Evolutionary conservation across 2,888 invertebrate species (phyloP).

Genomic region (Watsonalla cultraria): DNA sequence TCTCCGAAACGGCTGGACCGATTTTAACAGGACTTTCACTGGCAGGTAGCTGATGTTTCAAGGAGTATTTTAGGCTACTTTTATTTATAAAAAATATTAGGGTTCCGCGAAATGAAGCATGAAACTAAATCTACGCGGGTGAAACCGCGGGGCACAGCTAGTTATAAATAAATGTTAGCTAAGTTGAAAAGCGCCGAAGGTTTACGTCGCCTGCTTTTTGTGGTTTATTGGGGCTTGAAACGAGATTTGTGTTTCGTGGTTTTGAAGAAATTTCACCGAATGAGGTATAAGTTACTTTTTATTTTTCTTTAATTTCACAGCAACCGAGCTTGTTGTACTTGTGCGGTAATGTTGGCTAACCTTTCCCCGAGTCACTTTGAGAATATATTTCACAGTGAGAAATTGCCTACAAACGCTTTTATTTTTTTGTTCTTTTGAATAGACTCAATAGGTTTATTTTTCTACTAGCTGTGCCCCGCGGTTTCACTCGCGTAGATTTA

Average conservation of each 20-base stretch:
- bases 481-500: too few species aligned
- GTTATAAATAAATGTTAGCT: slow-evolving; percentile 6
- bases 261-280: not conserved
- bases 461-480: too few species aligned
- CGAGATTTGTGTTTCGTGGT: slow-evolving; percentile 1
- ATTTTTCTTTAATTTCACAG: not conserved
- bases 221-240: slow-evolving; percentile 2
- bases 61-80: too few species aligned
- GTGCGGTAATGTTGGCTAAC: not conserved
- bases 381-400: not conserved
- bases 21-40: too few species aligned
- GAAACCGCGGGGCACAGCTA: too few species aligned
- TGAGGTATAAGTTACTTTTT: not conserved
- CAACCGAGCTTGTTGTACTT: not conserved
- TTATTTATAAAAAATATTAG: too few species aligned
- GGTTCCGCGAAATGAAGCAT: too few species aligned
- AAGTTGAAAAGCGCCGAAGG: slow-evolving; percentile 2
- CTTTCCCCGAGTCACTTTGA: not conserved
- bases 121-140: too few species aligned
- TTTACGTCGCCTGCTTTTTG: slow-evolving; percentile 3
- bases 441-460: too few species aligned
- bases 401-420: not conserved
- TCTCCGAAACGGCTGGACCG: too few species aligned
- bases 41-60: too few species aligned
- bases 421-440: slow-evolving; percentile 1